phyloP scores from a whole-genome alignment of 2,888 invertebrate species.

The Andrena chrysosceles region DNA sequence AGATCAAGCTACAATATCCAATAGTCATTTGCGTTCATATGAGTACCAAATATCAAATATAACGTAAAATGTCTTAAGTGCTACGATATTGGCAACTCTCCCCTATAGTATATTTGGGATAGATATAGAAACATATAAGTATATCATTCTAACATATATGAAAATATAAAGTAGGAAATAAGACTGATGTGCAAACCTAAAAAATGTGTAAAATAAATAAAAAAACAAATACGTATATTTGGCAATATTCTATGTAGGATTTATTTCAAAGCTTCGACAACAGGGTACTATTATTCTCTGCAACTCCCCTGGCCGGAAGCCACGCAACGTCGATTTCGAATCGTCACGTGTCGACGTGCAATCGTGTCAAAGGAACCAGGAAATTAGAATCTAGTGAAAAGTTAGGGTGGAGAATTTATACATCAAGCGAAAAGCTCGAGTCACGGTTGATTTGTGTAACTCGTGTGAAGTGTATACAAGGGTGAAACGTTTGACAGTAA shows the following conservation, averaged over 20 bases:
- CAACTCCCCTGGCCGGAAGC: constrained; percentile 4
- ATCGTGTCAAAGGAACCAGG: constrained; percentile 22
- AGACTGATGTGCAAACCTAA: too few relatives aligned
- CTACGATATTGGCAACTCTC: too few relatives aligned
- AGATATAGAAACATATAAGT: too few relatives aligned
- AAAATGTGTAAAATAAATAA: too few relatives aligned
- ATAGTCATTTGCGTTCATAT: too few relatives aligned
- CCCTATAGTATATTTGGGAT: too few relatives aligned
- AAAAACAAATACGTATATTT: background rate
- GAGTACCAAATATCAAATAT: too few relatives aligned
- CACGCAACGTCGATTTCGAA: constrained; percentile 22
- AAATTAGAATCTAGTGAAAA: constrained; percentile 37
- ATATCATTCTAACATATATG: too few relatives aligned
- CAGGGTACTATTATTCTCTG: constrained; percentile 12
- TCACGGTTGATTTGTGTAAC: background rate
- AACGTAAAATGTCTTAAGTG: too few relatives aligned
- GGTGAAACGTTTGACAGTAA: too few relatives aligned
- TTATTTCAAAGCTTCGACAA: constrained; percentile 1
- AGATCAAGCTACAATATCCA: too few relatives aligned
- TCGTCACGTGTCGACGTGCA: constrained; percentile 40
- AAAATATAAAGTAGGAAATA: too few relatives aligned
- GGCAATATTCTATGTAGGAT: background rate
- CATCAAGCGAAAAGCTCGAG: background rate
- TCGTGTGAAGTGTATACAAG: background rate
- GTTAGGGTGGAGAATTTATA: background rate